Evolutionary conservation across 2,888 invertebrate genomes (phyloP).

Genomic region (Pycnomerus fuliginosus): DNA sequence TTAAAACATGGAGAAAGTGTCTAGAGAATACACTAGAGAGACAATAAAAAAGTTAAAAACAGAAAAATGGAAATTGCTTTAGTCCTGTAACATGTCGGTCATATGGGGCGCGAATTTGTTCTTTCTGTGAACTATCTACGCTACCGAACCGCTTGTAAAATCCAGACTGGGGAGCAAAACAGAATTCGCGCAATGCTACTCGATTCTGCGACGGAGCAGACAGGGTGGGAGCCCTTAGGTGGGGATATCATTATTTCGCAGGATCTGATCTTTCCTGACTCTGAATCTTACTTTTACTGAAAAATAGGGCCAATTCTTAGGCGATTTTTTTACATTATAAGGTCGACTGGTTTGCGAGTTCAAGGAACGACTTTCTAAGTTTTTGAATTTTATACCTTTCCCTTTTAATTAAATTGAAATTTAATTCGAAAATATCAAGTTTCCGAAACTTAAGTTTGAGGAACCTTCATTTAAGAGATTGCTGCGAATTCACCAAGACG

Average conservation of each 20-base stretch:
- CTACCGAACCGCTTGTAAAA: constrained; percentile 38
- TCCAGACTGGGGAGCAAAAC: constrained; percentile 42
- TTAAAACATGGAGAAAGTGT: no score
- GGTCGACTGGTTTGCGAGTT: constrained; percentile 2
- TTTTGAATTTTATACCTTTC: background rate
- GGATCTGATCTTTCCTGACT: constrained; percentile 48
- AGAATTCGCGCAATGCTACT: constrained; percentile 39
- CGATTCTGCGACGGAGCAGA: constrained; percentile 42
- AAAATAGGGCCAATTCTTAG: constrained; percentile 33
- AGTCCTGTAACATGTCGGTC: constrained; percentile 27
- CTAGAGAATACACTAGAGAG: no score
- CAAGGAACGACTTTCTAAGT: background rate
- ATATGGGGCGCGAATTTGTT: constrained; percentile 30
- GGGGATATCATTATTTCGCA: constrained; percentile 49
- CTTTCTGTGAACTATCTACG: constrained; percentile 24
- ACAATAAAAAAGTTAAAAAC: no score
- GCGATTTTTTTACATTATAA: constrained; percentile 29
- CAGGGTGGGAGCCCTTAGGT: constrained; percentile 38
- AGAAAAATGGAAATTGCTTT: no score
- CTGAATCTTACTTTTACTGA: constrained; percentile 38
- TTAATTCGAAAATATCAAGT: no score
- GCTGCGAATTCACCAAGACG: no score
- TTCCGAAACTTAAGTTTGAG: no score
- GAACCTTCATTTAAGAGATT: no score
- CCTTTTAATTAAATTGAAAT: no score